Base-by-base conservation (phyloP, 2,113 vertebrate species). In the Saguinus midas region DNA sequence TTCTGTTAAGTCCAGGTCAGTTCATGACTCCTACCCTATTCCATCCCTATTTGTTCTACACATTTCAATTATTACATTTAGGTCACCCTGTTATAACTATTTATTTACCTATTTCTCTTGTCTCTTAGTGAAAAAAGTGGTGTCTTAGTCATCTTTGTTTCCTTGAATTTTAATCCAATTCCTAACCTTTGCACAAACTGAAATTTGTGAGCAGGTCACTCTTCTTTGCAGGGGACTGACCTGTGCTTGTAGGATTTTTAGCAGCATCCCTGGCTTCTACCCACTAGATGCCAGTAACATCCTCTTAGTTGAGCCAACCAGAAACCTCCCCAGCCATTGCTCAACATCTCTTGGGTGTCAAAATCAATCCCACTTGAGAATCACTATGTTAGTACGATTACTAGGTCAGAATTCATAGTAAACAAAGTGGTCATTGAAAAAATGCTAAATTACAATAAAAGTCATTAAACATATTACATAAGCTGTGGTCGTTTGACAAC, bases 31-130 rank as follows among this genome's bases (percentile, higher is more conserved):
- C 16, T 35, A 13, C 8, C 25, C 12, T 25, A 1, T 4, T 58
- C 55, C 20, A 40, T 27, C 4, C 5, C 21, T n/a, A 8, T n/a
- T 25, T 35, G 29, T 20, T 72, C 35, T 13, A 14, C 13, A 7
- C 7, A 12, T 23, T 64, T 72, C 76, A 57, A 1, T 32, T 10
- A 25, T 25, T 6, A 17, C 12, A 7, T 1, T 1, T 1, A 84
- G 27, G n/a, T 11, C 21, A 1, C 8, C 3, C 12, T 0, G 29
- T 2, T 23, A 12, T 20, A 8, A 45, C 14, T 2, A 12, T 5
- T 52, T 5, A 37, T 29, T n/a, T 40, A 11, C 14, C 13, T 0
- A 3, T 21, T 17, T 61, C 27, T 73, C 20, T n/a, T 32, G 2
- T 64, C 8, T 40, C 1, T 21, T 8, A 23, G 35, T 48, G 64